Base-by-base conservation (phyloP, 2,113 vertebrate species). In the Galbula dea region DNA sequence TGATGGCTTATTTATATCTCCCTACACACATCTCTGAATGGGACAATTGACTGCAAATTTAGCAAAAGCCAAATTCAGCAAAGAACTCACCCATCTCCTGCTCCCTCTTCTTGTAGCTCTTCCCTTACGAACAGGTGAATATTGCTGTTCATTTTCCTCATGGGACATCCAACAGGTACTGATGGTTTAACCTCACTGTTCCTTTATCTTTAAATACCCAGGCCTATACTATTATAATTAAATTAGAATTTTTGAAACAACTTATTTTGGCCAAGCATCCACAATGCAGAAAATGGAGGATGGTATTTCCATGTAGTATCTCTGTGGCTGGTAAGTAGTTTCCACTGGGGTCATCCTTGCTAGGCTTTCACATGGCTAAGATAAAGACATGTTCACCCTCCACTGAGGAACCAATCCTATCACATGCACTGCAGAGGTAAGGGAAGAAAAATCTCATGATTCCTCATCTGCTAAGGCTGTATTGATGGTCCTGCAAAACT, bases 371-470 rank as follows among this genome's bases (percentile, higher is more conserved):
- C 0, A 0, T 52, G 80, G 59, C 51, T 66, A 39, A 71, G 67
- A 68, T 29, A 62, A 54, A 58, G 34, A 62, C 39, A 77, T 30
- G 34, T 3, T 21, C 7, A 2, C 5, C 43, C 30, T 46, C 30
- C 69, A 36, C 6, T 3, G 24, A 52, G n/a, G 22, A n/a, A 83
- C 27, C 22, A 45, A 4, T 32, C 17, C 69, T 36, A 32, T 22
- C 48, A 9, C n/a, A 14, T 17, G 41, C 7, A 26, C 52, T 0
- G 0, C 16, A n/a, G 39, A 73, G 79, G 36, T 37, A 75, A 49
- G 43, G 66, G 61, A 55, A 54, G 46, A 29, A n/a, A 52, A 76
- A 29, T 36, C 66, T 57, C 32, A 9, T 61, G 74, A 22, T 37
- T 11, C 21, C 39, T 62, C 34, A 49, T 51, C 52, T 75, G 52